Evolutionary conservation across 1,140 invertebrate species (phyloP).

Genomic region (Mactra quadrangularis): DNA sequence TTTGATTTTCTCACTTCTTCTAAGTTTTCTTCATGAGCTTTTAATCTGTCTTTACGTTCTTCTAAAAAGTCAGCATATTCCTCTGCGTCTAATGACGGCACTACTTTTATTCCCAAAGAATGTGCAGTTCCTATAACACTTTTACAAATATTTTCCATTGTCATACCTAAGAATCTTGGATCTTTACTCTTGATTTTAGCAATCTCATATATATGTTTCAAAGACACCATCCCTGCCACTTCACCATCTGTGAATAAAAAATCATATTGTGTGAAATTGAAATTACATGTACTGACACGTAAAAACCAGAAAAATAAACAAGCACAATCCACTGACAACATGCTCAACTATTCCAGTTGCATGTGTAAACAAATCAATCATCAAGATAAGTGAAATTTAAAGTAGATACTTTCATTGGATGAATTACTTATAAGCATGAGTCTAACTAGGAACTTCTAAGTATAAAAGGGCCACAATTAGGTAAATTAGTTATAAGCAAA

Average conservation of each 20-base stretch:
- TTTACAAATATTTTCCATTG: conserved; percentile 91
- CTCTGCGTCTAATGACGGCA: conserved; percentile 89
- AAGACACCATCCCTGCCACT: conserved; percentile 93
- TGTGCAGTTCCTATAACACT: conserved; percentile 91
- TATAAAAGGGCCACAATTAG: no score
- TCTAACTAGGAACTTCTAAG: no score
- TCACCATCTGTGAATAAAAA: conserved; percentile 87
- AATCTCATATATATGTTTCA: conserved; percentile 99
- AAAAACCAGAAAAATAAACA: no score
- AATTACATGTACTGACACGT: no score
- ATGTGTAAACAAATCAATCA: no score
- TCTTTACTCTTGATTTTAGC: conserved; percentile 96
- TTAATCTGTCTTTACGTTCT: conserved; percentile 89
- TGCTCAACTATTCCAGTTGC: no score
- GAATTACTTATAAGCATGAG: no score
- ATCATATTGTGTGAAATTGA: no score
- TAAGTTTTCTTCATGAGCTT: conserved; percentile 90
- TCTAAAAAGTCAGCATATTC: conserved; percentile 94
- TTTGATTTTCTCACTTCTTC: conserved; percentile 96
- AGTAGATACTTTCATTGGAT: no score
- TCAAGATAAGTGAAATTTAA: no score
- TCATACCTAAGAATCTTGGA: conserved; percentile 88
- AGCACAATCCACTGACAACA: no score
- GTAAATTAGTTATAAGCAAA: no score
- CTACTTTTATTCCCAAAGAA: conserved; percentile 94